phyloP scores from a whole-genome alignment of 2,113 vertebrate species.

The Tetrax tetrax region DNA sequence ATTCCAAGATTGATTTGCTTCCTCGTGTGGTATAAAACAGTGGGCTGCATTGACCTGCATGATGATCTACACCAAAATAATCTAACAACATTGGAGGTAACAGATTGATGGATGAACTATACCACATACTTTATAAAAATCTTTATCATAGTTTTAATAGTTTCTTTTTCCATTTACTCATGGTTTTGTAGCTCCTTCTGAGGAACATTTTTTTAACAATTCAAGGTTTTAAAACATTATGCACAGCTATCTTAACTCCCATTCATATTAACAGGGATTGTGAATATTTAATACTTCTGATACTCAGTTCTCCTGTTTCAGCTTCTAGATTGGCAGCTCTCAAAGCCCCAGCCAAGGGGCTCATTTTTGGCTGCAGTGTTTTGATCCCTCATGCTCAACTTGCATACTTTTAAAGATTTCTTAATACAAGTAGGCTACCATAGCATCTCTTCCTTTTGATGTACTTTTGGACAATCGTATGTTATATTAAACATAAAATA shows the following conservation, averaged over 20 bases:
- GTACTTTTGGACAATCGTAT: fast-evolving
- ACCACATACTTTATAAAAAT: background rate
- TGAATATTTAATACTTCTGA: background rate
- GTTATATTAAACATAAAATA: background rate
- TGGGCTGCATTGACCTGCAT: background rate
- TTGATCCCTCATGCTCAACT: background rate
- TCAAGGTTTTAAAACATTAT: background rate
- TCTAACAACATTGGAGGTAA: background rate
- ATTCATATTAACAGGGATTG: background rate
- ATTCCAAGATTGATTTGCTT: background rate
- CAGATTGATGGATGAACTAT: background rate
- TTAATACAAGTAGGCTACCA: background rate
- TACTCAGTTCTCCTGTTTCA: background rate
- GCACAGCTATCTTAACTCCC: background rate
- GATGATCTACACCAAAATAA: background rate
- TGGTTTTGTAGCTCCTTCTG: background rate
- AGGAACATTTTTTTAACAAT: background rate
- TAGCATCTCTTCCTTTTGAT: background rate
- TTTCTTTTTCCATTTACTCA: background rate
- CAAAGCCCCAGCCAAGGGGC: background rate
- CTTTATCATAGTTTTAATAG: background rate
- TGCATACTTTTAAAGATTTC: background rate
- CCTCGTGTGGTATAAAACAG: background rate
- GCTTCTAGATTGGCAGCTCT: background rate
- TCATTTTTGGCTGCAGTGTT: background rate